These are phyloP conservation scores for Dasysyrphus albostriatus DNA, from an alignment of 2,888 invertebrate species.

Conservation along the genomic window DNA sequence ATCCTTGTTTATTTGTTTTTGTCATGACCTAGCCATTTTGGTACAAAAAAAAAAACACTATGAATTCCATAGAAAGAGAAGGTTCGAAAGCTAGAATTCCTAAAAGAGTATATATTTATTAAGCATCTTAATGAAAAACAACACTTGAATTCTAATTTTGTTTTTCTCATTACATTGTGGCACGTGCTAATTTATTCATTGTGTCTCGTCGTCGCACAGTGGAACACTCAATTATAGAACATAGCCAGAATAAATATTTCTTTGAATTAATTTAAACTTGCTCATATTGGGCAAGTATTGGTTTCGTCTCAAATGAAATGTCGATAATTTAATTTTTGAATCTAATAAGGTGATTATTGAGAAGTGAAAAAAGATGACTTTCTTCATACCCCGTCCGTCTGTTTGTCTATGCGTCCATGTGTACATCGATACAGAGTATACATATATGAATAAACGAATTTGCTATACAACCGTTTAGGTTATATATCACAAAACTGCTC, in stretches of 20 bases:
- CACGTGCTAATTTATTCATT: slow-evolving; percentile 16
- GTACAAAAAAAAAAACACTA: not conserved
- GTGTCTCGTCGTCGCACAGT: slow-evolving; percentile 2
- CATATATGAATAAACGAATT: too few species aligned
- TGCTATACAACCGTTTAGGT: too few species aligned
- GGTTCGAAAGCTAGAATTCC: not conserved
- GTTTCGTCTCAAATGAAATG: too few species aligned
- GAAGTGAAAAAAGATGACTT: too few species aligned
- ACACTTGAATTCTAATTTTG: slow-evolving; percentile 19
- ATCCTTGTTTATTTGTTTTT: not conserved
- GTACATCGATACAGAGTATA: too few species aligned
- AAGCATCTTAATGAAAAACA: slow-evolving; percentile 13
- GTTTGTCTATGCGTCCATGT: too few species aligned
- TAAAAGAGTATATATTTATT: not conserved
- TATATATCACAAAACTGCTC: too few species aligned
- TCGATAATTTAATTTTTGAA: too few species aligned
- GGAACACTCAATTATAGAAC: not conserved
- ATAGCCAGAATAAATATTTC: not conserved
- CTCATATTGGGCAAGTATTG: too few species aligned
- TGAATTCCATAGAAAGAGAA: not conserved
- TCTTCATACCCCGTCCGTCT: too few species aligned
- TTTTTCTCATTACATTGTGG: slow-evolving; percentile 14
- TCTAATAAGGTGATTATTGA: too few species aligned
- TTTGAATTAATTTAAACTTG: not conserved
- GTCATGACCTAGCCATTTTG: not conserved